Evolutionary conservation across 2,797 vertebrate species (phyloP), one percentile per base, ranked within the genome.

Genomic region (Bovichtus variegatus): DNA sequence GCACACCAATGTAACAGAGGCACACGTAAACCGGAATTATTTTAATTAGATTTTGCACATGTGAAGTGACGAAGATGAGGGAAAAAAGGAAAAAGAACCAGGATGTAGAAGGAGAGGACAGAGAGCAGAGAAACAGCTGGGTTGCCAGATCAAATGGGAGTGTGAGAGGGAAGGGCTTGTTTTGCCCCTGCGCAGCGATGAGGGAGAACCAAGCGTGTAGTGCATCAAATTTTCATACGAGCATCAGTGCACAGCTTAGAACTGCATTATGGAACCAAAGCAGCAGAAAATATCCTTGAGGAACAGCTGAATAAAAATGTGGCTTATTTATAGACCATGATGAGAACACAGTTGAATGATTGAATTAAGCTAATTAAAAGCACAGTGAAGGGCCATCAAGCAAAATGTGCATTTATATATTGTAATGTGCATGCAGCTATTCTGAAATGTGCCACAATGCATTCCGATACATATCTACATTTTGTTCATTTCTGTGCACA

Each of bases 231-330:
- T 92, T 94, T 94, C 88, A 94, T 93, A 78, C 21, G 73, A 90
- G 94, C 93, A 90, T 93, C 93, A 90, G 91, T 77, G 87, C 84
- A 71, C 89, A 87, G 89, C 91, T 93, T 86, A 93, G 88, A 87
- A 92, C 75, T 89, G 91, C 90, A 92, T 93, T 92, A 94, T 75
- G 84, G 91, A 91, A 84, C 78, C 94, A 93, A 90, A 94, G 91
- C 90, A 91, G 93, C 92, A 93, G 93, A 94, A 94, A 94, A 94
- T 92, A 91, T 94, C 94, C 93, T 92, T 79, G 68, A 94, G 94
- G 91, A 94, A 87, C 77, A 80, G 82, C 83, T 73, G 89, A 89
- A 91, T 84, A 66, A 82, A 91, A 92, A 89, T 23, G 84, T 40
- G 83, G 64, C 70, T 76, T 94, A 94, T 95, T 95, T 93, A 92